Evolutionary conservation across 2,797 vertebrate genomes (phyloP).

Genomic region (Platyrinchus mystaceus): DNA sequence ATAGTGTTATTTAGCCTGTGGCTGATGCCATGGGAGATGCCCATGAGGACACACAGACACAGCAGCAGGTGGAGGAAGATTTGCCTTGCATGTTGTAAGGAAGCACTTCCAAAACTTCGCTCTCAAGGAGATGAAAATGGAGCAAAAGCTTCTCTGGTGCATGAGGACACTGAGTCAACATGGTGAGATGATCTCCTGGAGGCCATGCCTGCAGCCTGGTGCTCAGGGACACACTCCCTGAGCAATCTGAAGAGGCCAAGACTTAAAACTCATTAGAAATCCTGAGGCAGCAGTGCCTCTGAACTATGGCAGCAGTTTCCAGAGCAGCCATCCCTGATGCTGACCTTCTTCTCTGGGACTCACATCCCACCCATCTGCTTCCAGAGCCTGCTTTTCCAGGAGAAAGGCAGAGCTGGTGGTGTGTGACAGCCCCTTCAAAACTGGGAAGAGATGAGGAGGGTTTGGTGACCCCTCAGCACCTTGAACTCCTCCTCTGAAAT

Average conservation of each 20-base stretch:
- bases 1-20: neutral
- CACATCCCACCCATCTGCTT: neutral
- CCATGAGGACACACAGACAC: neutral
- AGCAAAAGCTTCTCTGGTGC: neutral
- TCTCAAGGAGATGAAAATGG: neutral
- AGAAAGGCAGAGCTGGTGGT: neutral
- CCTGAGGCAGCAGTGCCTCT: neutral
- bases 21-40: neutral
- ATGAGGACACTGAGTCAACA: neutral
- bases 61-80: neutral
- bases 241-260: neutral
- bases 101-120: rapidly evolving
- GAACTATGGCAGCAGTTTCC: neutral
- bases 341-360: neutral
- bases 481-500: neutral
- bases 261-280: neutral
- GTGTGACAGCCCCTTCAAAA: neutral
- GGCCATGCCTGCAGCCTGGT: neutral
- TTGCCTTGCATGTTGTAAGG: neutral
- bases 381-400: neutral
- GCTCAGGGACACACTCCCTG: neutral
- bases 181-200: rapidly evolving
- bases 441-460: neutral
- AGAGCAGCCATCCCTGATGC: neutral
- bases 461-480: neutral